Conservation (phyloP, 1,140 invertebrate genomes). For the Drosophila serrata region DNA sequence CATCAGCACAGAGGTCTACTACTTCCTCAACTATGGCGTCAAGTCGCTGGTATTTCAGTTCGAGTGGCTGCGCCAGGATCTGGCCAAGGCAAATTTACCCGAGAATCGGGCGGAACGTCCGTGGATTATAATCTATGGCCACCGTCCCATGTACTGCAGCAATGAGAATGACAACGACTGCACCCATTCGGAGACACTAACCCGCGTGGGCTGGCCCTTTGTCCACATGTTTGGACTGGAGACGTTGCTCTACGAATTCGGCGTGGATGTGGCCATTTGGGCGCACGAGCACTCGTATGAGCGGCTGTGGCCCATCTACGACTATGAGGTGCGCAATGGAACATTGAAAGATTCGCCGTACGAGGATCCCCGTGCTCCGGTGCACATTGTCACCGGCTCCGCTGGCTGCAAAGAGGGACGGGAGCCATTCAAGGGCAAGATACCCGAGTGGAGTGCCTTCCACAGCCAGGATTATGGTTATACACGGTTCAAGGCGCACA, state of each 20-base stretch:
- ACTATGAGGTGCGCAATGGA: constrained; percentile 94
- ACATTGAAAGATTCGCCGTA: constrained; percentile 90
- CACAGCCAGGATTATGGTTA: constrained; percentile 96
- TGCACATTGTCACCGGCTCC: constrained; percentile 97
- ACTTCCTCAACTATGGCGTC: constrained; percentile 95
- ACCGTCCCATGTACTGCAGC: constrained; percentile 99
- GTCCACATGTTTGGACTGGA: constrained; percentile 92
- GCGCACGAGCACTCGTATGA: constrained; percentile 99
- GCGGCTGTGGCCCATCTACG: constrained; percentile 96
- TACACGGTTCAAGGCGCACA: constrained; percentile 92
- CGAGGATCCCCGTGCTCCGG: constrained; percentile 94
- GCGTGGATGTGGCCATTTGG: constrained; percentile 97
- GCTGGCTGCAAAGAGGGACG: constrained; percentile 92
- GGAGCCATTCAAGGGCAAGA: constrained; percentile 85
- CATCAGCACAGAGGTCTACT: constrained; percentile 98
- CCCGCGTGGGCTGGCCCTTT: constrained; percentile 91
- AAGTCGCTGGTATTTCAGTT: constrained; percentile 94
- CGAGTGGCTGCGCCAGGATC: constrained; percentile 94
- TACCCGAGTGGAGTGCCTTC: constrained; percentile 82
- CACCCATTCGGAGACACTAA: constrained; percentile 90
- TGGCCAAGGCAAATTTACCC: constrained; percentile 89
- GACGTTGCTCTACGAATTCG: constrained; percentile 93
- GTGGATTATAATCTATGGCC: constrained; percentile 97
- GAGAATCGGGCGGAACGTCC: constrained; percentile 90
- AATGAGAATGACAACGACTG: constrained; percentile 96